Base-by-base conservation (phyloP, 2,797 vertebrate species). In the Myotis pilosus region DNA sequence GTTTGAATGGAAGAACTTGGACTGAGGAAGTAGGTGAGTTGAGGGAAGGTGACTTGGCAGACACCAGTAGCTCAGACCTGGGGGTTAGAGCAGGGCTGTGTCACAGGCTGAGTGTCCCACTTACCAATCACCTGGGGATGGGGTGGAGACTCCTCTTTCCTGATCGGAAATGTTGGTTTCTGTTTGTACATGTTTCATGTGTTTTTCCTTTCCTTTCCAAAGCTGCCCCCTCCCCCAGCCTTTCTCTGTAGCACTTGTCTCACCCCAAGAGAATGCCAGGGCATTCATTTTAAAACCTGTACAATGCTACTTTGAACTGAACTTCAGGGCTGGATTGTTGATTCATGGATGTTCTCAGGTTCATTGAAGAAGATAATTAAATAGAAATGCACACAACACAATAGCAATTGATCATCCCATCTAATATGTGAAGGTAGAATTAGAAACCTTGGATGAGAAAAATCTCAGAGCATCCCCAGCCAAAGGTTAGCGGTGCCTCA, bases 361-460 rank as follows among this genome's bases (percentile, higher is more conserved):
- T 95, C 84, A 87, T 79, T 22, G 36, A 75, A 91, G 91, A 95
- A 94, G 91, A 93, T 91, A 94, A 87, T 95, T 69, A 94, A 93
- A 81, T 84, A 83, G 85, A 92, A 62, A 79, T 7, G 28, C 33
- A 81, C 22, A 36, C 20, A 66, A 53, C 16, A 5, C 49, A 84
- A 72, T 30, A 87, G 44, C 89, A 81, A 89, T 20, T 12, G 66
- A 69, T 53, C 81, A 76, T 62, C 80, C 44, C 80, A 69, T 91
- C 38, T 91, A 44, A 68, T 87, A 60, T 7, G 81, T 51, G 44
- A 66, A 81, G 72, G 68, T 30, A 49, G 83, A 72, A 66, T 84
- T 53, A 93, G 92, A 92, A 91, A 92, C 75, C 33, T 20, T 36
- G 62, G 69, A 74, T 80, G 49, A 66, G 55, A 93, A 92, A 78